Percentiles rank a stretch among this genome's conserved stretches.
Evolutionary conservation across 1,140 invertebrate species (phyloP).

Genomic region (Zaprionus africanus): DNA sequence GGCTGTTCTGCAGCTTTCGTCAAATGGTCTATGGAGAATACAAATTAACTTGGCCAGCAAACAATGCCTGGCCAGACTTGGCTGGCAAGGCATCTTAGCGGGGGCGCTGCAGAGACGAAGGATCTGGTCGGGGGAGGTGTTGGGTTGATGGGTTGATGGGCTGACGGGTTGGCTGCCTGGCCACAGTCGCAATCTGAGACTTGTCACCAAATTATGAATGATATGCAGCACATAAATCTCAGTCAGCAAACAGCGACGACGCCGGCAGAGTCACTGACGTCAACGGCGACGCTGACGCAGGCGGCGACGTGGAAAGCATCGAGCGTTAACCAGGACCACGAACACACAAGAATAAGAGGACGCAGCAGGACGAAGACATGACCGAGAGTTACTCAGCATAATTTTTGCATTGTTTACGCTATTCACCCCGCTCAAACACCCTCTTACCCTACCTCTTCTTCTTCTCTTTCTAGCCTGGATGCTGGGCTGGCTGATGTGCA

Average conservation of each 20-base stretch:
- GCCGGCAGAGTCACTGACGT: conserved; percentile 51
- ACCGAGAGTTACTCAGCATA: conserved; percentile 79
- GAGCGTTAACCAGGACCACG: conserved; percentile 53
- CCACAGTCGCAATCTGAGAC: conserved; percentile 68
- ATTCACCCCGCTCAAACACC: conserved; percentile 37
- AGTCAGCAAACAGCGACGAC: conserved; percentile 74
- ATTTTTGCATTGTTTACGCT: conserved; percentile 66
- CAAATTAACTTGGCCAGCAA: conserved; percentile 75
- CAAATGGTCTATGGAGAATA: conserved; percentile 77
- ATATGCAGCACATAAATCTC: conserved; percentile 83
- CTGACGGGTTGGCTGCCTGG: conserved; percentile 19
- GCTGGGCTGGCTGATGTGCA: conserved; percentile 96
- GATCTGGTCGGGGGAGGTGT: background rate
- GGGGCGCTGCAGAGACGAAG: background rate
- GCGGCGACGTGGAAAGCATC: conserved; percentile 37
- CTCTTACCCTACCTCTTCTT: conserved; percentile 9
- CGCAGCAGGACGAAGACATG: conserved; percentile 38
- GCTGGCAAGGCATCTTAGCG: background rate
- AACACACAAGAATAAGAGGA: conserved; percentile 16
- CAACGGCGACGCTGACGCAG: conserved; percentile 32
- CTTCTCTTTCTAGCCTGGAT: conserved; percentile 91
- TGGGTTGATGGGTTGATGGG: background rate
- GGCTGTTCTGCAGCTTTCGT: conserved; percentile 51
- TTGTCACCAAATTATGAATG: conserved; percentile 83
- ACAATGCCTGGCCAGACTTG: conserved; percentile 41